Percentiles rank a stretch among this genome's conserved stretches.
Conservation (phyloP, 2,888 invertebrate species). For the Azorinus chamasolen region DNA sequence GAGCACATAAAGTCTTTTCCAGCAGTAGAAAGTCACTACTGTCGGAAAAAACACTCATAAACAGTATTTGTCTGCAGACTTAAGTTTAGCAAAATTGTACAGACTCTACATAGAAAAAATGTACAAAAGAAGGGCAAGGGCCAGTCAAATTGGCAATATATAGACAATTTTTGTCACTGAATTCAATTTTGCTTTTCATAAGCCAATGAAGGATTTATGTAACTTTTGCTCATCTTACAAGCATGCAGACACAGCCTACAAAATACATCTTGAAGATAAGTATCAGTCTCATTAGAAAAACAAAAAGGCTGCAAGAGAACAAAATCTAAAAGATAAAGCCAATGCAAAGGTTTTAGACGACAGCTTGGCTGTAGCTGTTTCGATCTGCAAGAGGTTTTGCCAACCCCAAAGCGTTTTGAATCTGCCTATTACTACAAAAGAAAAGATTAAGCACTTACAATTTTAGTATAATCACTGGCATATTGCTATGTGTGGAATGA, state of each 20-base stretch:
- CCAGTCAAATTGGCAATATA: slow-evolving; percentile 34
- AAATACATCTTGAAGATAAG: slow-evolving; percentile 8
- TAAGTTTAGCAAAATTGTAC: slow-evolving; percentile 56
- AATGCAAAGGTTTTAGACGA: slow-evolving; percentile 11
- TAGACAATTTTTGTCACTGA: slow-evolving; percentile 36
- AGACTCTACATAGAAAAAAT: slow-evolving; percentile 47
- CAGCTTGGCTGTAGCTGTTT: slow-evolving; percentile 38
- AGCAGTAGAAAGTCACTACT: slow-evolving; percentile 47
- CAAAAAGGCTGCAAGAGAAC: slow-evolving; percentile 28
- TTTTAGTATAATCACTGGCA: slow-evolving; percentile 41
- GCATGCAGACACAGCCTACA: slow-evolving; percentile 11
- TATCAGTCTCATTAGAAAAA: slow-evolving; percentile 28
- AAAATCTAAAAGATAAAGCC: slow-evolving; percentile 31
- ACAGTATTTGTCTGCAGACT: slow-evolving; percentile 35
- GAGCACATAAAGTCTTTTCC: slow-evolving; percentile 50
- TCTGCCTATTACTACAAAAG: slow-evolving; percentile 35
- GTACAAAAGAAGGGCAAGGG: slow-evolving; percentile 9
- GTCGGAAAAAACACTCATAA: slow-evolving; percentile 51
- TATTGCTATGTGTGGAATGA: no score
- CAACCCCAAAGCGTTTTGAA: slow-evolving; percentile 41
- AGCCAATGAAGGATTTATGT: slow-evolving; percentile 58
- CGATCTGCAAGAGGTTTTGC: slow-evolving; percentile 40
- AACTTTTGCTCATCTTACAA: slow-evolving; percentile 34
- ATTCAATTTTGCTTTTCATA: slow-evolving; percentile 56
- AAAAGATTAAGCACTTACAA: slow-evolving; percentile 26